These are phyloP conservation scores for Labrus mixtus DNA, from an alignment of 2,113 vertebrate genomes.

Conservation along the genomic window DNA sequence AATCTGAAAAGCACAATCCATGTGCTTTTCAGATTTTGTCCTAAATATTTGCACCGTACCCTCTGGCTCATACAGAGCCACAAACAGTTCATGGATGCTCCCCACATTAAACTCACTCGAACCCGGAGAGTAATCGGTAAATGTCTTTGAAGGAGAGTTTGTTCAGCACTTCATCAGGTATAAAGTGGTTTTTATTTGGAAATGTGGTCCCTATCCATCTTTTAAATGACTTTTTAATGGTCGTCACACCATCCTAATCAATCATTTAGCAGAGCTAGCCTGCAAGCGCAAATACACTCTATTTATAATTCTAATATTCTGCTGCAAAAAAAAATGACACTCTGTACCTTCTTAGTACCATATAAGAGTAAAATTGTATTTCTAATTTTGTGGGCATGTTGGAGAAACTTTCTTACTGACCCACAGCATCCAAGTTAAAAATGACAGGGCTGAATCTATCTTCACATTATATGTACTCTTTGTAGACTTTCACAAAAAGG, in stretches of 20 bases:
- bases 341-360: constrained; percentile 36
- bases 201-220: constrained; percentile 87
- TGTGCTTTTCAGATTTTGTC: background rate
- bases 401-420: constrained; percentile 30
- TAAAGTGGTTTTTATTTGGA: constrained; percentile 86
- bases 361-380: constrained; percentile 36
- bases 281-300: constrained; percentile 74
- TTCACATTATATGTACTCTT: constrained; percentile 26
- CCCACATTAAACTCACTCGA: constrained; percentile 69
- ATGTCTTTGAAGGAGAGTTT: constrained; percentile 84
- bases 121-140: constrained; percentile 76
- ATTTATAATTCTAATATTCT: constrained; percentile 78
- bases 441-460: constrained; percentile 9
- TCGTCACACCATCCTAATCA: constrained; percentile 84
- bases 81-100: constrained; percentile 34
- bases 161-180: constrained; percentile 86
- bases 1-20: constrained; percentile 6
- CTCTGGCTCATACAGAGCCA: constrained; percentile 48
- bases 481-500: constrained; percentile 6
- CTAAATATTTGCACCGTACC: constrained; percentile 30
- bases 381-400: constrained; percentile 36
- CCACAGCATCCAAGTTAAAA: constrained; percentile 9
- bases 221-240: constrained; percentile 89
- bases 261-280: constrained; percentile 79
- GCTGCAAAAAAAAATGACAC: constrained; percentile 60